Evolutionary conservation across 2,797 vertebrate genomes (phyloP).

Genomic region (Onychomys leucogaster): DNA sequence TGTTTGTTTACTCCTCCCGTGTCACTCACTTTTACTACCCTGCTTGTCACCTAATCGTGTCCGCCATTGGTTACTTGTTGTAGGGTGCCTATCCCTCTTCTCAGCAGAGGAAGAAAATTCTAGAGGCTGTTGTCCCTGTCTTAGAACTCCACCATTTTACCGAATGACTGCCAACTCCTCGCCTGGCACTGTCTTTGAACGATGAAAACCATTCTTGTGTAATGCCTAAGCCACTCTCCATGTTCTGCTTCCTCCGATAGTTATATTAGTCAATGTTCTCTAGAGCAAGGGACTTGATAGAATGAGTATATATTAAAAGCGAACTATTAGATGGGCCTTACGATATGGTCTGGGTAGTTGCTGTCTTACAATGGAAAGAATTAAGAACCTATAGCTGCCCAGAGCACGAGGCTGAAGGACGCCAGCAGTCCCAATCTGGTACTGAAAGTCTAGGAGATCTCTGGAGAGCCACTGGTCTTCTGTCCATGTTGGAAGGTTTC

Average conservation of each 20-base stretch:
- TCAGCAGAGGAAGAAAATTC: neutral
- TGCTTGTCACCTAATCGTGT: neutral
- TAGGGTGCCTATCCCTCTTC: neutral
- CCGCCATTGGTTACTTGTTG: neutral
- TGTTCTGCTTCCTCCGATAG: neutral
- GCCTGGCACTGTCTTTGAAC: neutral
- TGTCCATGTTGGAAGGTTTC: too few species aligned
- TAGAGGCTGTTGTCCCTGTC: neutral
- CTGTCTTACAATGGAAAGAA: neutral
- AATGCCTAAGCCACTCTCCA: neutral
- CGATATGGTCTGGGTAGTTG: neutral
- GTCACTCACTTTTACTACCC: neutral
- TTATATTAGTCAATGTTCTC: neutral
- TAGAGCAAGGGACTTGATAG: neutral
- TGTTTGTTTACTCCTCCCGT: neutral
- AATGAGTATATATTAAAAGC: neutral
- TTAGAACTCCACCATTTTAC: neutral
- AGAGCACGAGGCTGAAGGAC: neutral
- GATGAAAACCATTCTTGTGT: neutral
- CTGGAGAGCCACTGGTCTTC: neutral
- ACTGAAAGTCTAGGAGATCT: neutral
- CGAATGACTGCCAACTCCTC: neutral
- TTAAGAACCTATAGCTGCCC: neutral
- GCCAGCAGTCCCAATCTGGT: neutral
- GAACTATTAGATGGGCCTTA: neutral